Base-by-base conservation (phyloP, 2,888 invertebrate genomes). In the Tuta absoluta region DNA sequence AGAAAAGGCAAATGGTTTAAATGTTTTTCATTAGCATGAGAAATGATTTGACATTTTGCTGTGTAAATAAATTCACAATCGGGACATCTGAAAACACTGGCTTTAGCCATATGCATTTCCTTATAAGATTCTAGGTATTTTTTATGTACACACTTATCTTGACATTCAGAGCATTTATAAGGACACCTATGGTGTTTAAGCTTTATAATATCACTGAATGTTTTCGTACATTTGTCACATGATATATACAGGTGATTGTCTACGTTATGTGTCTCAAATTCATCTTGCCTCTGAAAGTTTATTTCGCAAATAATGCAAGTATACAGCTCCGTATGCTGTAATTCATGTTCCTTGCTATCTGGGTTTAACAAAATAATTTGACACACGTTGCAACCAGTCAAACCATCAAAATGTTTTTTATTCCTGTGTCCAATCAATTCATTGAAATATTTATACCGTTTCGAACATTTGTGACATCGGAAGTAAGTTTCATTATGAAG, bases 21-120 rank as follows among this genome's bases (percentile, higher is more conserved):
- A 72, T 86, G 86, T 63, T 82, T 83, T 19, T 84, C 71, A 56
- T 86, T 86, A 0, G 75, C 79, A 66, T 86, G 86, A 0, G 76
- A 73, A 0, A 86, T 76, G 5, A 86, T 67, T 51, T 80, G 77
- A 58, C 82, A 80, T 51, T 83, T 84, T 21, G 80, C 74, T 11
- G 77, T 74, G 17, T 81, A 83, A 0, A 75, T 73, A 66, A 81
- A 85, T 62, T 84, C 81, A 63, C 85, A 86, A 68, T 84, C 82
- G 2, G 77, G 63, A 62, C 85, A 86, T 65, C 75, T 75, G 2
- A 84, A 73, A 3, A 17, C 17, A 62, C 76, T 76, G 2, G 72
- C 70, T 0, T 79, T 77, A 23, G 72, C 78, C 11, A 79, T 63
- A 0, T 81, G 63, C 62, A 85, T 85, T 8, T 84, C 80, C 63